A percentile compares a stretch with the other conserved stretches of the same genome.
Evolutionary conservation across 1,140 invertebrate species (phyloP).

Genomic region (Drosophila navojoa): DNA sequence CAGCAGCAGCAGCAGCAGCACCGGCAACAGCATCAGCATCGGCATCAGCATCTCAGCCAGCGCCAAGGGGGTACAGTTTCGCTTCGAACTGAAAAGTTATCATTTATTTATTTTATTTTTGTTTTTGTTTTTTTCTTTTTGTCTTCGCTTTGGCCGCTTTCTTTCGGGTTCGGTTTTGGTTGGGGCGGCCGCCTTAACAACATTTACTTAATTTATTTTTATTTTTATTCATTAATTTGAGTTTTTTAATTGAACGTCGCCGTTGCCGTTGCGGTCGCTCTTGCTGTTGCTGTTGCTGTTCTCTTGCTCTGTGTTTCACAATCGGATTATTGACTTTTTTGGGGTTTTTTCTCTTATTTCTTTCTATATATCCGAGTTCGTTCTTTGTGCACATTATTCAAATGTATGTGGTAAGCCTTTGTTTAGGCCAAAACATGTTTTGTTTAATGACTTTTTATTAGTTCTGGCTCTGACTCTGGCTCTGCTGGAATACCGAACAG

Average conservation of each 20-base stretch:
- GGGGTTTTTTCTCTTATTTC: conserved; percentile 28
- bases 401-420: conserved; percentile 72
- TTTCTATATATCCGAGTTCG: conserved; percentile 14
- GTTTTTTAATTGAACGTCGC: conserved; percentile 61
- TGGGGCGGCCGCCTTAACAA: conserved; percentile 39
- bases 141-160: conserved; percentile 66
- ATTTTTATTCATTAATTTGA: conserved; percentile 79
- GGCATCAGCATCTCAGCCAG: conserved; percentile 41
- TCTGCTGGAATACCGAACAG: conserved; percentile 31
- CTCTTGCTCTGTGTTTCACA: conserved; percentile 45
- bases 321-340: conserved; percentile 78
- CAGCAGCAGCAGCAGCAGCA: conserved; percentile 42
- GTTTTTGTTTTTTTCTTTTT: conserved; percentile 51
- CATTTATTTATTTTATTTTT: conserved; percentile 53
- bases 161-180: conserved; percentile 50
- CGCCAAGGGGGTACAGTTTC: conserved; percentile 77
- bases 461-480: conserved; percentile 41
- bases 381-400: conserved; percentile 66
- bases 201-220: conserved; percentile 74
- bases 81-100: conserved; percentile 80
- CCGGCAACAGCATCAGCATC: conserved; percentile 39
- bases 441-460: conserved; percentile 79
- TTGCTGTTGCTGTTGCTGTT: conserved; percentile 1
- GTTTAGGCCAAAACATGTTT: conserved; percentile 76
- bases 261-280: not conserved